phyloP scores from a whole-genome alignment of 2,888 invertebrate genomes.

The Lycaena phlaeas region DNA sequence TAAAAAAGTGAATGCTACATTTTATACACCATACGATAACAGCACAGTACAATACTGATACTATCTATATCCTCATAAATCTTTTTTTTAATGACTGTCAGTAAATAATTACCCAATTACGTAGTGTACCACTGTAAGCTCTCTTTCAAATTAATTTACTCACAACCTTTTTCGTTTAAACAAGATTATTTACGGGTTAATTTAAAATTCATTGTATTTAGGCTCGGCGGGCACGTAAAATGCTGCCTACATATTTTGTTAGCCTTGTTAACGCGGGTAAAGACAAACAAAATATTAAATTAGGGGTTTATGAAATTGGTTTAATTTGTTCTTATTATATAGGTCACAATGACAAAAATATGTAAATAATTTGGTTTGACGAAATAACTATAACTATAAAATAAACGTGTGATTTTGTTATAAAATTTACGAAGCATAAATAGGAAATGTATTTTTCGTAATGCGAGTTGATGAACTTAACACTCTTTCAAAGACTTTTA shows the following conservation, averaged over 20 bases:
- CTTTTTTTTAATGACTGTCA: conserved; percentile 13
- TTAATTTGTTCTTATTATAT: background rate
- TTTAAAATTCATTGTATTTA: conserved; percentile 41
- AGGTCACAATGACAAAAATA: background rate
- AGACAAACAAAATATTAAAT: conserved; percentile 6
- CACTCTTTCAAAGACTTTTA: too few species aligned
- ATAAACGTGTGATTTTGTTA: too few species aligned
- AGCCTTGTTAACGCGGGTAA: conserved; percentile 4
- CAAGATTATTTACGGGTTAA: conserved; percentile 45
- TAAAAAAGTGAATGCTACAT: too few species aligned
- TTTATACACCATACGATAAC: too few species aligned
- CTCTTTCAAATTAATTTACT: conserved; percentile 39
- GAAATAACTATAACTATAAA: too few species aligned
- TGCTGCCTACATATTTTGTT: conserved; percentile 17
- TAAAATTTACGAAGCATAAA: too few species aligned
- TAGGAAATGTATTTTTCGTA: too few species aligned
- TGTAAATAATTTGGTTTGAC: too few species aligned
- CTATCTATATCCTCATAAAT: background rate
- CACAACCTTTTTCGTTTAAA: conserved; percentile 43
- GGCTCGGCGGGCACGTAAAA: conserved; percentile 21
- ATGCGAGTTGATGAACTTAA: too few species aligned
- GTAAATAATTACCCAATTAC: conserved; percentile 41
- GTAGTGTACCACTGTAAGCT: conserved; percentile 33
- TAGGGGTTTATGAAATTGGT: conserved; percentile 1
- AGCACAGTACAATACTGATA: too few species aligned